Base-by-base conservation (phyloP, 1,140 invertebrate species). In the Capitella teleta region DNA sequence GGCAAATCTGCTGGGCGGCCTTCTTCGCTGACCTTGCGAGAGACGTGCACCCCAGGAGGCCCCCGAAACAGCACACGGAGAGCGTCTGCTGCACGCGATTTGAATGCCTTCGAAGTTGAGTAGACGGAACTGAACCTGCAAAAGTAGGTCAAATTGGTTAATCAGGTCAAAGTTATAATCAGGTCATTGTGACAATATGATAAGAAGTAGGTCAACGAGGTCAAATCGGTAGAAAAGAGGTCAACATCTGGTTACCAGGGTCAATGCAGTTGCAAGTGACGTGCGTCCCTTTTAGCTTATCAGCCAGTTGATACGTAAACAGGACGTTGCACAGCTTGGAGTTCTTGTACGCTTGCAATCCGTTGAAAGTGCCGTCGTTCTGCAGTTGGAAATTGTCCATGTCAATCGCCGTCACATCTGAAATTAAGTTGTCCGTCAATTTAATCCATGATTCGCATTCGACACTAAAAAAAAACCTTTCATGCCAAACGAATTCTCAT, bases 191-290 rank as follows among this genome's bases (percentile, higher is more conserved):
- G 8, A n/a, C 30, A 32, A 32, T 32, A 32, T 10, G 8, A 32
- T 10, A 32, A 10, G 30, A 32, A 32, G 30, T 32, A 32, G 8
- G 8, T 8, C 30, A 32, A 32, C n/a, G n/a, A 32, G 8, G n/a
- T n/a, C n/a, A n/a, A n/a, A n/a, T n/a, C n/a, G n/a, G n/a, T n/a
- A n/a, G n/a, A n/a, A n/a, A n/a, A n/a, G n/a, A n/a, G n/a, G n/a
- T n/a, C 18, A 41, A 38, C n/a, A n/a, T n/a, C n/a, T n/a, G n/a
- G n/a, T 43, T 57, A 66, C 63, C 63, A 49, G 64, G 64, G 53
- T 61, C 59, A 10, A 66, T 36, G 42, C 51, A 54, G 46, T 61
- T 62, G 16, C 57, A 54, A 18, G 53, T 53, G 0, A 66, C 58
- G 16, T 53, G 49, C 1, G 60, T 55, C 3, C 53, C 59, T 21